These are phyloP conservation scores for Mionectes olivaceus DNA, from an alignment of 2,797 vertebrate species.

Conservation along the genomic window DNA sequence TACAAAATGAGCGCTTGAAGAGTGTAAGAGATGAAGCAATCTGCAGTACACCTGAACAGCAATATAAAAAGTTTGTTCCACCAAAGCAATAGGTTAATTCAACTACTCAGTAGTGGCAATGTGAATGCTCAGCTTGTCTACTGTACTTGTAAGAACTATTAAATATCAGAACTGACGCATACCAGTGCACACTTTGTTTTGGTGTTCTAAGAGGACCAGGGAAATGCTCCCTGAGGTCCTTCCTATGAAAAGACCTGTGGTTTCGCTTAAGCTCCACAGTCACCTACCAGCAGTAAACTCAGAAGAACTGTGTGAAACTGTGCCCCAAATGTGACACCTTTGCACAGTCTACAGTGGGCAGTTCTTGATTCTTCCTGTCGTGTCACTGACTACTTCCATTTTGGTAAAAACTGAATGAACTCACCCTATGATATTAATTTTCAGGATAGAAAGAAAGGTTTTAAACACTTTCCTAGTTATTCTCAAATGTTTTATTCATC, in stretches of 20 bases:
- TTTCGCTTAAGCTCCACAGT: accelerated
- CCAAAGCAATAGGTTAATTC: not conserved
- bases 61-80: not conserved
- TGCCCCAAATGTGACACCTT: not conserved
- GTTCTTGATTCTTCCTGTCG: not conserved
- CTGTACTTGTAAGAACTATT: not conserved
- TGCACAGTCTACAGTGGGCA: not conserved
- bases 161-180: not conserved
- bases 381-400: not conserved
- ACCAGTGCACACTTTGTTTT: not conserved
- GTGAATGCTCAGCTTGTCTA: not conserved
- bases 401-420: not conserved
- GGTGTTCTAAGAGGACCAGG: not conserved
- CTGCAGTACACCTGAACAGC: not conserved
- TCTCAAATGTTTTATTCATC: not conserved
- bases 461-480: not conserved
- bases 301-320: accelerated
- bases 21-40: not conserved
- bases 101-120: not conserved
- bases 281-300: not conserved
- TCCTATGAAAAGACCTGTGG: not conserved
- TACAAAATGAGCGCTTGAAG: not conserved
- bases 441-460: not conserved
- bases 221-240: not conserved
- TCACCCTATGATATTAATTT: not conserved